A percentile compares a stretch with the other conserved stretches of the same genome.
Evolutionary conservation across 2,888 invertebrate species (phyloP).

Genomic region (Dasysyrphus albostriatus): DNA sequence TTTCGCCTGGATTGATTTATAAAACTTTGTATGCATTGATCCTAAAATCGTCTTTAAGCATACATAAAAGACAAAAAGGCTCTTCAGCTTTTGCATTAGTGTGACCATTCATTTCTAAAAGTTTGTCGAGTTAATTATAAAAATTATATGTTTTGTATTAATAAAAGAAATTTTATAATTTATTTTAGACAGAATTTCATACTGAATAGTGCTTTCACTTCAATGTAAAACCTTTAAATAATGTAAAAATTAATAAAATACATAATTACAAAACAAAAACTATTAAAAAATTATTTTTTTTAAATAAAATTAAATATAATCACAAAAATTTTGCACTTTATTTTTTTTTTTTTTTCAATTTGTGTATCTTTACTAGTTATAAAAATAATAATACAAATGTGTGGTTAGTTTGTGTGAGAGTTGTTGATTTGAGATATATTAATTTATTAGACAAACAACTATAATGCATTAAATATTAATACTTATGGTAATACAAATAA

Average conservation of each 20-base stretch:
- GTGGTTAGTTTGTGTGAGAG: neutral
- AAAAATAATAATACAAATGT: neutral
- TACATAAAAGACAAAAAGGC: no score
- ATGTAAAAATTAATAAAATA: constrained; percentile 1
- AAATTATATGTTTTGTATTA: no score
- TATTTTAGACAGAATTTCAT: no score
- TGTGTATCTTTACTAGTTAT: neutral
- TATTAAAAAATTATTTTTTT: constrained; percentile 2
- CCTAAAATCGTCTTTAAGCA: no score
- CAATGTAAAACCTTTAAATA: neutral
- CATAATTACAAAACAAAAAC: neutral
- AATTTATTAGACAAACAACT: constrained; percentile 46
- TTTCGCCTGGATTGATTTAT: no score
- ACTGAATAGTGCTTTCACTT: no score
- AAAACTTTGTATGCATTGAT: no score
- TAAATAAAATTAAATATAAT: constrained; percentile 21
- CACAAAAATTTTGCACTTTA: constrained; percentile 73
- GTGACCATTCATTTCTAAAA: no score
- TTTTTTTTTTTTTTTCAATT: neutral
- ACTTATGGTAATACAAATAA: constrained; percentile 29
- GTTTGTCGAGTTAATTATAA: no score
- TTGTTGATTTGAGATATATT: neutral
- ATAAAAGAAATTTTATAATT: no score
- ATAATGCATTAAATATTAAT: constrained; percentile 47
- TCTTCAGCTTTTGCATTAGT: no score